Evolutionary conservation across 2,888 invertebrate genomes (phyloP).

Genomic region (Yponomeuta malinellus): DNA sequence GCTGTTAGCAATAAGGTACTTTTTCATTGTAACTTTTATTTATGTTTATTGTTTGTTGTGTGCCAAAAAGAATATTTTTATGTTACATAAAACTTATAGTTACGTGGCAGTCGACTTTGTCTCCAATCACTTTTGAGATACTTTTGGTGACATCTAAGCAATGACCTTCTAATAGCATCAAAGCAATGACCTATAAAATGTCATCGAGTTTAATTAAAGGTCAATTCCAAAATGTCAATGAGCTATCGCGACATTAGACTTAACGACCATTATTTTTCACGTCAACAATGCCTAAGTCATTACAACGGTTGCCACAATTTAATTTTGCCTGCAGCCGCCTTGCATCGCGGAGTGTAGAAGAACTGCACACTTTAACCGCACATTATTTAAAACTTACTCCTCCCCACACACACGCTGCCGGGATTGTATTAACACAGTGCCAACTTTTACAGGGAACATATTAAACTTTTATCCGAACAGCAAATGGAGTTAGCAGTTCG

Average conservation of each 20-base stretch:
- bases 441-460: slow-evolving; percentile 26
- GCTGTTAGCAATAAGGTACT: too few relatives aligned
- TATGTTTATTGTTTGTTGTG: too few relatives aligned
- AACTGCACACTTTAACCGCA: not conserved
- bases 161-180: too few relatives aligned
- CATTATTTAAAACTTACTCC: slow-evolving; percentile 16
- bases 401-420: not conserved
- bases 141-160: too few relatives aligned
- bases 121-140: too few relatives aligned
- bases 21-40: too few relatives aligned
- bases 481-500: slow-evolving; percentile 41
- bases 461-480: slow-evolving; percentile 42
- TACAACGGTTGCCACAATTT: not conserved
- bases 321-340: not conserved
- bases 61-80: too few relatives aligned
- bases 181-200: not conserved
- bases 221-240: not conserved
- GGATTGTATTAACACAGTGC: slow-evolving; percentile 8
- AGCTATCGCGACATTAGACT: not conserved
- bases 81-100: too few relatives aligned
- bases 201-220: not conserved
- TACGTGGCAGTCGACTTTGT: too few relatives aligned
- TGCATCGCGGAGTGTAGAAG: not conserved
- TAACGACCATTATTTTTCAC: not conserved
- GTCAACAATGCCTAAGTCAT: not conserved